Base-by-base conservation (phyloP, 2,888 invertebrate species). In the Eupithecia dodoneata region DNA sequence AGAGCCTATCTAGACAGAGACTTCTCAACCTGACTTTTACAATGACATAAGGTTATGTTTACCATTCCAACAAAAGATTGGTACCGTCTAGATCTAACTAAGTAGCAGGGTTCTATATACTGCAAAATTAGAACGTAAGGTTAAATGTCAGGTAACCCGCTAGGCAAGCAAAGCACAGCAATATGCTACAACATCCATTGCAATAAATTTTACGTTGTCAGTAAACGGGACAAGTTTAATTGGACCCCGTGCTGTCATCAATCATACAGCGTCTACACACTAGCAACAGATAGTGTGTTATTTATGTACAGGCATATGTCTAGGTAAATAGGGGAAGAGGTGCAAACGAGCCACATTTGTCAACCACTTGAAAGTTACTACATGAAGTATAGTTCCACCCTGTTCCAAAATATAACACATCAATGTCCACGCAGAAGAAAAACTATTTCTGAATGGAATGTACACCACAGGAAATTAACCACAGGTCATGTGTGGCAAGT, bases 151-250 rank as follows among this genome's bases (percentile, higher is more conserved):
- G 55, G 55, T 59, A 18, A 18, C 59, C 59, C 59, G 4, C 18
- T 63, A 63, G 30, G 63, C 63, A 10, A 69, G 45, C 69, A 18
- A 9, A n/a, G 10, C 45, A 13, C 18, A 44, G 47, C 47, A 70
- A 70, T 70, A 70, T 70, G 47, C 47, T 30, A 69, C 59, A 70
- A 66, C 72, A 77, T 74, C 77, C 89, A 91, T 91, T 88, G 87
- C 89, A 86, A 87, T 87, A 87, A 88, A 89, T 91, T 91, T 87
- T 86, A 87, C 86, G 86, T 88, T 84, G 87, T 85, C 85, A 87
- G 87, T 91, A 88, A 89, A 91, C 87, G 90, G 90, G 91, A 92
- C 92, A 92, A 92, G 91, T 94, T 94, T 93, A 94, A 94, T 94
- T 93, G 93, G 91, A 90, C 91, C 88, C 85, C 83, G 82, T 81